Evolutionary conservation across 2,113 vertebrate species (phyloP).

Genomic region (Himantopus leucocephalus): DNA sequence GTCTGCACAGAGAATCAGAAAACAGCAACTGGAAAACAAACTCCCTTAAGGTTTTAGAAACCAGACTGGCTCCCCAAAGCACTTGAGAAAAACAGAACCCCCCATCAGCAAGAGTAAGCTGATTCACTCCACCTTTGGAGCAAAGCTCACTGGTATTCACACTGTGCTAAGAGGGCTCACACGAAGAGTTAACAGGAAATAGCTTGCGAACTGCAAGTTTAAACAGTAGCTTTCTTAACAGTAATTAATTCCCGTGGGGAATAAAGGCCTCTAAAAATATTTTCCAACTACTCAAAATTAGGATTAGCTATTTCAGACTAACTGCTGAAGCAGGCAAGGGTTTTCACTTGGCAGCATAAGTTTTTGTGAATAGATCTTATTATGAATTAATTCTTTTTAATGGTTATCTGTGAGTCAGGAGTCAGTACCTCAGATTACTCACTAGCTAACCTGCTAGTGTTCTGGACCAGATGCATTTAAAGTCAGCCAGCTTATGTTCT

Average conservation of each 20-base stretch:
- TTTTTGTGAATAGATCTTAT: background rate
- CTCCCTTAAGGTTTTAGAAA: background rate
- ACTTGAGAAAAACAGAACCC: background rate
- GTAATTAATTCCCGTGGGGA: background rate
- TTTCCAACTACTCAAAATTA: background rate
- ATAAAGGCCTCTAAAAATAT: background rate
- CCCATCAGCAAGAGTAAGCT: background rate
- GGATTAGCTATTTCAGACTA: background rate
- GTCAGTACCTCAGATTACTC: background rate
- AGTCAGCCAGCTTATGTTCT: background rate
- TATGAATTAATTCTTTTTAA: background rate
- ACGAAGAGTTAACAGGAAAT: background rate
- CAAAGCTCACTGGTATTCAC: background rate
- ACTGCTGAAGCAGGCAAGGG: background rate
- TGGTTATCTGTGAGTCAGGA: background rate
- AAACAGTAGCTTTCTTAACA: background rate
- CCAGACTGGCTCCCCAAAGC: background rate
- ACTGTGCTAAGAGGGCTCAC: background rate
- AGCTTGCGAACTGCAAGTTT: background rate
- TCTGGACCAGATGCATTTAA: background rate
- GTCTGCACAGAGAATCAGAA: background rate
- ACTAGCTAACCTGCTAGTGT: background rate
- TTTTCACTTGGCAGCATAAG: background rate
- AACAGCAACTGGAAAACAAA: background rate
- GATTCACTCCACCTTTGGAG: background rate